Evolutionary conservation across 2,888 invertebrate genomes (phyloP).

Genomic region (Drosophila aldrichi): DNA sequence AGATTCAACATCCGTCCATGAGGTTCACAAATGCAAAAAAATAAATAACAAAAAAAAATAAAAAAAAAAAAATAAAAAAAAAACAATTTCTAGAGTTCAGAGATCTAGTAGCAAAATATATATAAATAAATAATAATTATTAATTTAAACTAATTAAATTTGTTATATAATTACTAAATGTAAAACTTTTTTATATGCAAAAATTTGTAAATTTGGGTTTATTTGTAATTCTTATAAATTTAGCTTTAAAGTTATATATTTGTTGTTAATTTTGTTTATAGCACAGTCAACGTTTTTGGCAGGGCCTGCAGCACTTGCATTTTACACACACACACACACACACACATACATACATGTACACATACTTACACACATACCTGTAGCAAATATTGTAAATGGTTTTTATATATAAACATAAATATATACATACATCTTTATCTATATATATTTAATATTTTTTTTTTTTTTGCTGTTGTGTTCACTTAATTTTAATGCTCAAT

Average conservation of each 20-base stretch:
- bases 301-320: conserved; percentile 55
- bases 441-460: conserved; percentile 9
- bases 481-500: conserved; percentile 55
- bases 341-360: conserved; percentile 18
- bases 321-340: conserved; percentile 33
- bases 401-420: conserved; percentile 20
- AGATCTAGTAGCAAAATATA: conserved; percentile 29
- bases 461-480: conserved; percentile 65
- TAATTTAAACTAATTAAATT: conserved; percentile 20
- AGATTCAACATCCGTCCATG: conserved; percentile 78
- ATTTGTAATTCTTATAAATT: conserved; percentile 17
- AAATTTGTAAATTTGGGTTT: conserved; percentile 12
- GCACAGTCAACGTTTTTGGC: conserved; percentile 58
- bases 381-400: conserved; percentile 74
- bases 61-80: background rate
- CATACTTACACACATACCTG: conserved; percentile 30
- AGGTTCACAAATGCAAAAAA: conserved; percentile 61
- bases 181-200: conserved; percentile 25
- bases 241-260: conserved; percentile 20
- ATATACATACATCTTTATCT: background rate
- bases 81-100: conserved; percentile 43
- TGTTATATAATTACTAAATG: conserved; percentile 27
- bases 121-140: background rate
- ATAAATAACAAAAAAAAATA: background rate
- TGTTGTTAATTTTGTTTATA: conserved; percentile 59